These are phyloP conservation scores for Tipula vernalis DNA, from an alignment of 2,888 invertebrate species.

Conservation along the genomic window DNA sequence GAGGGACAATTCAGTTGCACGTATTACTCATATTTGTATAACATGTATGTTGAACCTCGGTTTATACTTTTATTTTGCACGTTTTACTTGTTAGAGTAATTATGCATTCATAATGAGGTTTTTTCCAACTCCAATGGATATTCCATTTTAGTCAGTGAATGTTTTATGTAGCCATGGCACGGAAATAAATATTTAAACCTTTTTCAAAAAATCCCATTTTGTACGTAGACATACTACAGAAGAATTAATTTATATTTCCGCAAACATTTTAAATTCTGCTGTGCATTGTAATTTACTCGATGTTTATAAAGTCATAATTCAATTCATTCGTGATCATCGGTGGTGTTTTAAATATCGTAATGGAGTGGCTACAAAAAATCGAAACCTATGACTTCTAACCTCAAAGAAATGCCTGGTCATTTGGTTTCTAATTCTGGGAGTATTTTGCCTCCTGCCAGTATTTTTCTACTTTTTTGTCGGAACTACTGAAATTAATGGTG, in stretches of 20 bases:
- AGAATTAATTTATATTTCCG: neutral
- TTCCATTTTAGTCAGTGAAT: neutral
- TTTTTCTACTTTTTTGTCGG: too few relatives aligned
- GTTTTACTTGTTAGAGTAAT: neutral
- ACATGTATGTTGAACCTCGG: neutral
- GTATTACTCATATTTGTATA: neutral
- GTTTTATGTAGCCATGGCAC: neutral
- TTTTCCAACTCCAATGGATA: neutral
- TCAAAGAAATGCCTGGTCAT: too few relatives aligned
- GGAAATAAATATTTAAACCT: neutral
- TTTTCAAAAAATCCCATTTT: neutral
- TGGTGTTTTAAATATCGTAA: too few relatives aligned
- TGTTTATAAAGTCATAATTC: neutral
- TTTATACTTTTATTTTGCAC: neutral
- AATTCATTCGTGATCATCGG: too few relatives aligned
- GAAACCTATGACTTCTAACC: too few relatives aligned
- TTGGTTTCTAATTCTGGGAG: too few relatives aligned
- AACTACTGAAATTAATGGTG: too few relatives aligned
- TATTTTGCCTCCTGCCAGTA: too few relatives aligned
- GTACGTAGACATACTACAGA: neutral
- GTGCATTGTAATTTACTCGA: neutral
- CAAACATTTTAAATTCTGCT: neutral
- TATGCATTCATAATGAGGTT: neutral
- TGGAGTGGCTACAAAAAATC: too few relatives aligned
- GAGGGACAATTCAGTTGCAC: neutral